These are phyloP conservation scores for Reinhardtius hippoglossoides DNA, from an alignment of 2,113 vertebrate species.

Conservation along the genomic window DNA sequence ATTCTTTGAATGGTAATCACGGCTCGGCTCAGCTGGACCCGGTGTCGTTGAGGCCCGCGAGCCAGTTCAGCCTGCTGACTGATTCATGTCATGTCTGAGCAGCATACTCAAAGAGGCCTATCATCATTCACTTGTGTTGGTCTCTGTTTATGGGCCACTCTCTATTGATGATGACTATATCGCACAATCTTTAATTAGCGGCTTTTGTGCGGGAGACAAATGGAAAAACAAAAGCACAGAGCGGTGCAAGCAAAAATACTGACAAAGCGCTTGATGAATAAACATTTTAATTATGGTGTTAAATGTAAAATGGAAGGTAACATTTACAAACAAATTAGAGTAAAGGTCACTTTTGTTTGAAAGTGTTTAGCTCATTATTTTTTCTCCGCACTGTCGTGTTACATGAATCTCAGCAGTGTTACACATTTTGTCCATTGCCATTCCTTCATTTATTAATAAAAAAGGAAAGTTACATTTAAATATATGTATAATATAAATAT, in stretches of 20 bases:
- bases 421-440: background rate
- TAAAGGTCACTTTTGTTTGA: constrained; percentile 72
- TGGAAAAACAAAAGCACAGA: constrained; percentile 56
- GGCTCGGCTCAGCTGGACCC: constrained; percentile 63
- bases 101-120: constrained; percentile 61
- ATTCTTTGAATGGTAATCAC: constrained; percentile 62
- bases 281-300: constrained; percentile 74
- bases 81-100: constrained; percentile 67
- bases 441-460: background rate
- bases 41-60: background rate
- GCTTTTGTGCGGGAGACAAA: constrained; percentile 74
- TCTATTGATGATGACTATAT: constrained; percentile 71
- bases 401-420: background rate
- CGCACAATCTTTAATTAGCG: constrained; percentile 77
- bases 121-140: constrained; percentile 65
- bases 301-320: constrained; percentile 72
- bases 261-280: constrained; percentile 62
- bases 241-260: constrained; percentile 37
- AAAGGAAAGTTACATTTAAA: too few relatives aligned
- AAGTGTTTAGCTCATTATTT: constrained; percentile 45
- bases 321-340: constrained; percentile 61
- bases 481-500: too few relatives aligned
- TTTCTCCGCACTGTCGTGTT: background rate
- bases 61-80: constrained; percentile 63
- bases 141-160: constrained; percentile 61